A percentile compares a stretch with the other conserved stretches of the same genome.
Evolutionary conservation across 2,797 vertebrate species (phyloP).

Genomic region (Schizopygopsis pylzovi): DNA sequence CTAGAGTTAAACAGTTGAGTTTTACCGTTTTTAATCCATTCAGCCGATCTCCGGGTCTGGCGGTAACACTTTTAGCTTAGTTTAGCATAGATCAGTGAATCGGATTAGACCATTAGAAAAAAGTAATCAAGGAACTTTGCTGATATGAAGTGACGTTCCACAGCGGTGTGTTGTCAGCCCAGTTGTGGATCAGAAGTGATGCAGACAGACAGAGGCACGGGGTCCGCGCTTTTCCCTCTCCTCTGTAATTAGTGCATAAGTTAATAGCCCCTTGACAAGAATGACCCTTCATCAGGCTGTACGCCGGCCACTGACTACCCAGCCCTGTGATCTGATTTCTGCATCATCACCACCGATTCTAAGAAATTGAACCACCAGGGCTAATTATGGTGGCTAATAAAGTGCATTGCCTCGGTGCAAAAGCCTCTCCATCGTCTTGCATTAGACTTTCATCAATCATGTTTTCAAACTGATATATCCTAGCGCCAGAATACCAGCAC

Average conservation of each 20-base stretch:
- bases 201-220: constrained; percentile 82
- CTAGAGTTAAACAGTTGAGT: no score
- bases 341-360: constrained; percentile 90
- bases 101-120: no score
- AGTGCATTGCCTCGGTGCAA: constrained; percentile 91
- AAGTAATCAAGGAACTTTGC: no score
- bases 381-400: constrained; percentile 98
- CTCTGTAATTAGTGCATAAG: constrained; percentile 94
- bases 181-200: constrained; percentile 81
- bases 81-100: no score
- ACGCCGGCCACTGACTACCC: constrained; percentile 40
- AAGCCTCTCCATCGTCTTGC: constrained; percentile 89
- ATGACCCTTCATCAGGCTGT: constrained; percentile 42
- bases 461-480: constrained; percentile 85
- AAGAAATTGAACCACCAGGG: constrained; percentile 92
- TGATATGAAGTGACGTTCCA: constrained; percentile 50
- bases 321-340: constrained; percentile 85
- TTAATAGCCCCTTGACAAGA: constrained; percentile 87
- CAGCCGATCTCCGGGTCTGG: no score
- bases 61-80: no score
- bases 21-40: no score
- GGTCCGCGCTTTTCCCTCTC: constrained; percentile 70
- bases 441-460: constrained; percentile 97
- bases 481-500: constrained; percentile 78
- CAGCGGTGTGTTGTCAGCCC: constrained; percentile 74